Evolutionary conservation across 1,140 invertebrate species (phyloP), one percentile per base, ranked within the genome.

Genomic region (Homarus americanus): DNA sequence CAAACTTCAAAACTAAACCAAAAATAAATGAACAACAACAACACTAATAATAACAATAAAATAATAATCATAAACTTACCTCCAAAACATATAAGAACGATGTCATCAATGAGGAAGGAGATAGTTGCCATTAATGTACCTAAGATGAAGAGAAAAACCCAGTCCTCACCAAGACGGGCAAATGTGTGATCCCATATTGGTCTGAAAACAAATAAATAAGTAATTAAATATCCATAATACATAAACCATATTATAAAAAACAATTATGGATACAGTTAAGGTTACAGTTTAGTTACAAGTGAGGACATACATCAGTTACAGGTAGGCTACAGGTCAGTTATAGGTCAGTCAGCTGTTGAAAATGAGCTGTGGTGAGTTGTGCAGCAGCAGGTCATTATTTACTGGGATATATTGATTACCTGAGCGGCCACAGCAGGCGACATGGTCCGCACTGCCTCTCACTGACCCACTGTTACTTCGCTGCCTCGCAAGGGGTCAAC

Each of bases 91-190:
- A 98, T 97, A 69, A 96, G 96, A 93, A 99, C 99, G n/a, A 98
- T 97, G 93, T 96, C 96, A 94, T 99, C 99, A 97, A 99, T 99
- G 36, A 97, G 95, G 94, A 99, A 99, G 94, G 98, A 99, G 80
- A 99, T 95, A 32, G 98, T 94, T 0, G 99, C 99, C 98, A 99
- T 99, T 82, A 99, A 97, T 92, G 99, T 96, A 44, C 99, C 99
- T 10, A 99, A 95, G 1, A 99, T 95, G 0, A 98, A 98, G 91
- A 99, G 95, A 94, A 99, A 99, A 4, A 99, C 96, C 98, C 98
- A 99, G 94, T 99, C 98, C 94, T 99, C 98, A 63, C 98, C 98
- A 0, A 98, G 95, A 85, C 96, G 95, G 3, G 97, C 97, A 93
- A 98, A 97, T 34, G 97, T 98, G 94, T 98, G 96, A 93, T 96